A percentile compares a stretch with the other conserved stretches of the same genome.
Conservation (phyloP, 2,113 vertebrate genomes). For the Mormyrus lacerda region DNA sequence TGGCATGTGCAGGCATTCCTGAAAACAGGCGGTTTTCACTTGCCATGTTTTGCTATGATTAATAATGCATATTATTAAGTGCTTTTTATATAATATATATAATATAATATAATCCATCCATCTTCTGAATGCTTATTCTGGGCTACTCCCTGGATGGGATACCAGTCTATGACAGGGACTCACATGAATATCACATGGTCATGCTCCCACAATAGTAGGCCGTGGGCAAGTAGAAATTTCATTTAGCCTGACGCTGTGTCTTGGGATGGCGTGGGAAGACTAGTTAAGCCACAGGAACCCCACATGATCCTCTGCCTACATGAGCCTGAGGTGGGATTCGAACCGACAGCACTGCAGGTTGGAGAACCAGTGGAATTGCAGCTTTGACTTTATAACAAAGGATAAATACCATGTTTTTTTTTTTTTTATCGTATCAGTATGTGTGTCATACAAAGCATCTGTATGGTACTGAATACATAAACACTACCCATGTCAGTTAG, state of each 20-base stretch:
- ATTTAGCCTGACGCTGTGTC: not conserved
- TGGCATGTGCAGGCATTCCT: not conserved
- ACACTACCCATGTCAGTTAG: not conserved
- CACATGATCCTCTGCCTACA: not conserved
- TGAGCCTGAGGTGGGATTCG: not conserved
- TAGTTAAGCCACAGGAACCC: not conserved
- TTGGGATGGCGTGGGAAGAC: not conserved
- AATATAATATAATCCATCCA: no score
- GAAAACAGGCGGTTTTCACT: not conserved
- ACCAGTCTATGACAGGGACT: not conserved
- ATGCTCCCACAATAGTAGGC: not conserved
- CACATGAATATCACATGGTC: not conserved
- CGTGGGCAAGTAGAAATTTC: not conserved
- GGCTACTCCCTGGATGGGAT: not conserved
- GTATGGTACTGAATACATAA: not conserved
- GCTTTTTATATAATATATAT: not conserved
- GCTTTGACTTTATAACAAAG: not conserved
- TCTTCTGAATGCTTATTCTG: not conserved
- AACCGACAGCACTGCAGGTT: not conserved
- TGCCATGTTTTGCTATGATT: not conserved
- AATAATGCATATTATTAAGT: not conserved
- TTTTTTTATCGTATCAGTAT: not conserved
- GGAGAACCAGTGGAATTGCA: not conserved
- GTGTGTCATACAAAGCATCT: not conserved
- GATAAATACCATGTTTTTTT: not conserved